Percentiles rank a stretch among this genome's conserved stretches.
These are phyloP conservation scores for Drosophila triauraria DNA, from an alignment of 1,140 invertebrate species.

Conservation along the genomic window DNA sequence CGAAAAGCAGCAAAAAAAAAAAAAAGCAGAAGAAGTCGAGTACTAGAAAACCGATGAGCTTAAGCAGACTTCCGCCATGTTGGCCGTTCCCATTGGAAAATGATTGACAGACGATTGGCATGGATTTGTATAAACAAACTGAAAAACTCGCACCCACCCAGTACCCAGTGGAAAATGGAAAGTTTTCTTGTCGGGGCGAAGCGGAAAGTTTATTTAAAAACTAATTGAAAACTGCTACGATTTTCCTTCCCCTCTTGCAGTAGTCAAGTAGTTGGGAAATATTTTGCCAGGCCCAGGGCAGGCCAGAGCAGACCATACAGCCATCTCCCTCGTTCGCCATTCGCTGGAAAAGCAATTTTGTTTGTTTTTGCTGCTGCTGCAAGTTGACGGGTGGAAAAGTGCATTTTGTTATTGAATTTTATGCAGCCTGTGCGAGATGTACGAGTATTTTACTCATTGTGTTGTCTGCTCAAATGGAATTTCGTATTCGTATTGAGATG, in stretches of 20 bases:
- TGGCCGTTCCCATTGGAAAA: conserved; percentile 68
- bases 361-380: conserved; percentile 66
- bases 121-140: conserved; percentile 80
- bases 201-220: conserved; percentile 77
- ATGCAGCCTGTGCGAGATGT: conserved; percentile 45
- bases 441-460: neutral
- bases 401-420: conserved; percentile 79
- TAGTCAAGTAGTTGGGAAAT: conserved; percentile 65
- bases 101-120: conserved; percentile 85
- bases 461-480: conserved; percentile 7
- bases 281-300: conserved; percentile 33
- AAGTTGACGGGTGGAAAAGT: conserved; percentile 60
- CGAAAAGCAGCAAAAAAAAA: neutral
- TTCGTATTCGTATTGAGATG: conserved; percentile 8
- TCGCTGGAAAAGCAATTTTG: conserved; percentile 66
- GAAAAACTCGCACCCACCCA: conserved; percentile 35
- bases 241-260: conserved; percentile 2
- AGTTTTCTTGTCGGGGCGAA: conserved; percentile 46
- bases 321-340: conserved; percentile 29
- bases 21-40: neutral
- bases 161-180: conserved; percentile 64
- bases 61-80: conserved; percentile 83
- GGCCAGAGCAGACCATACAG: neutral
- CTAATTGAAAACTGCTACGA: conserved; percentile 78
- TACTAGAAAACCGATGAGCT: conserved; percentile 58